Evolutionary conservation across 2,888 invertebrate genomes (phyloP).

Genomic region (Netelia fuscicornis): DNA sequence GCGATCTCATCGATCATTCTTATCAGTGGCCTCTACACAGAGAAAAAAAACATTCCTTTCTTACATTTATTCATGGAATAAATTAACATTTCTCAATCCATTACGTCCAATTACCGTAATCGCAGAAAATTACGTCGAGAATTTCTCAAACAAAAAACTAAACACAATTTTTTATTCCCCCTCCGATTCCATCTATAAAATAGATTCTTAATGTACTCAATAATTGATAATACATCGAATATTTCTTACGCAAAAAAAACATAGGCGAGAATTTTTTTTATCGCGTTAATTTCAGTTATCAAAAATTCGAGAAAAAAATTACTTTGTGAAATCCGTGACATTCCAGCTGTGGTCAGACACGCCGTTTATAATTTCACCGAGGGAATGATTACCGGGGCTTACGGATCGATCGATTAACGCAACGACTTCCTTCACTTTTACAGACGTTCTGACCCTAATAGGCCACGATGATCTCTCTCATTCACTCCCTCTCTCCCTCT

Average conservation of each 20-base stretch:
- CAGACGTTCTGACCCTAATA: slow-evolving; percentile 79
- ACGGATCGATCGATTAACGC: slow-evolving; percentile 75
- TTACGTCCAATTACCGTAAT: no score
- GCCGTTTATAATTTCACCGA: slow-evolving; percentile 21
- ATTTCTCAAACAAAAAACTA: neutral
- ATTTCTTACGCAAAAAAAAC: neutral
- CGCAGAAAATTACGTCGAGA: no score
- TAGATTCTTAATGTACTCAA: neutral
- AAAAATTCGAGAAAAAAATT: no score
- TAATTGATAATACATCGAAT: neutral
- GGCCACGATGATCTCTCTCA: slow-evolving; percentile 48
- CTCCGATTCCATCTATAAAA: neutral
- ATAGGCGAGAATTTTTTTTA: no score
- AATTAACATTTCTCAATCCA: no score
- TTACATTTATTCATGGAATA: neutral
- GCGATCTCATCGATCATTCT: slow-evolving; percentile 3
- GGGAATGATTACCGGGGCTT: slow-evolving; percentile 37
- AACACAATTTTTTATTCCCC: neutral
- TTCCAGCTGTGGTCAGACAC: neutral
- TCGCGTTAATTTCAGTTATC: no score
- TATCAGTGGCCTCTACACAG: neutral
- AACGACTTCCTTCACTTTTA: slow-evolving; percentile 78
- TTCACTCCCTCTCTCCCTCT: slow-evolving; percentile 20
- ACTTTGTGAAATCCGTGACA: no score
- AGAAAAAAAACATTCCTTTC: neutral